Evolutionary conservation across 2,797 vertebrate genomes (phyloP).

Genomic region (Phalanger gymnotis): DNA sequence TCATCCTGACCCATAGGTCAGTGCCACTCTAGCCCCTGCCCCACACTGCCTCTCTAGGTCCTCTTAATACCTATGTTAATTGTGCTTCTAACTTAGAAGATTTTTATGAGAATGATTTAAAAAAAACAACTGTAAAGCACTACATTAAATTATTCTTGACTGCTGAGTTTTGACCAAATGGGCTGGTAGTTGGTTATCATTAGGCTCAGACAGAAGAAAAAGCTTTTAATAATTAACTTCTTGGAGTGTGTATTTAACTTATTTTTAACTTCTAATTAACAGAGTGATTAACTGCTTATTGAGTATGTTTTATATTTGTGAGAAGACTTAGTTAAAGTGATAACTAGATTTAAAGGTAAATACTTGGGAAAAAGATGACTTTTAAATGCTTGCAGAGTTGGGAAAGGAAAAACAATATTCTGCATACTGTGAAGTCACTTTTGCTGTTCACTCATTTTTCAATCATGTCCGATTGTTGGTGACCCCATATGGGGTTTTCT

Average conservation of each 20-base stretch:
- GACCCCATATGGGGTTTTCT: background rate
- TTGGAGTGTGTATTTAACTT: background rate
- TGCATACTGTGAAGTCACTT: background rate
- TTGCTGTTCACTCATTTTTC: background rate
- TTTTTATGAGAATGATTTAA: background rate
- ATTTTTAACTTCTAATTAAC: background rate
- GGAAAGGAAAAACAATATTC: background rate
- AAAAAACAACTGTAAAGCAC: background rate
- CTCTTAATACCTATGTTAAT: background rate
- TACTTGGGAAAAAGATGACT: slow-evolving; percentile 1
- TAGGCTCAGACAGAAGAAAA: background rate
- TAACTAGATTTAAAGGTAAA: slow-evolving; percentile 25
- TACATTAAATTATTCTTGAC: slow-evolving; percentile 27
- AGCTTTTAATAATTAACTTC: slow-evolving; percentile 42
- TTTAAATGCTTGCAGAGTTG: background rate
- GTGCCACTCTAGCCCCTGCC: background rate
- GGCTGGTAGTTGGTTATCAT: slow-evolving; percentile 3
- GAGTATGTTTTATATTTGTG: slow-evolving; percentile 42
- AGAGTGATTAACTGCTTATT: background rate
- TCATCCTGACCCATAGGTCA: background rate
- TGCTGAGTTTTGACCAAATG: slow-evolving; percentile 25
- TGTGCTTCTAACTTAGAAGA: background rate
- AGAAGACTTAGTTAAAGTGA: slow-evolving; percentile 27
- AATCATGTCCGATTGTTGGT: background rate
- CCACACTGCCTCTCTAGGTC: background rate